Conservation (phyloP, 2,797 vertebrate species). For the Heterohyrax brucei region DNA sequence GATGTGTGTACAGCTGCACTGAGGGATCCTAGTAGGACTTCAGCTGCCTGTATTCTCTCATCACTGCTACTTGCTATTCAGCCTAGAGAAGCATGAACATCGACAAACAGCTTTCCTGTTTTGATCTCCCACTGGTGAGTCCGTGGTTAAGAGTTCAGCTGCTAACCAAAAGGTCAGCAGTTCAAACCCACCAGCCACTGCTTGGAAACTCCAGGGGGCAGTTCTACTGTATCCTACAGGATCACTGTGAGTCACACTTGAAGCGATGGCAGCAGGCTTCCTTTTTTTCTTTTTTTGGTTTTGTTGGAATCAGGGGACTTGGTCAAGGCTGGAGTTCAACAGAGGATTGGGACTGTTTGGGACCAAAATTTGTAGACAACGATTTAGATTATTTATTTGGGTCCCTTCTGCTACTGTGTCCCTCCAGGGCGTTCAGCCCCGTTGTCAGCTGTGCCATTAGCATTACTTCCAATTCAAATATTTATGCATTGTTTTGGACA, state of each 20-base stretch:
- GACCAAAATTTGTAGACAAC: slow-evolving; percentile 62
- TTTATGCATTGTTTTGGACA: slow-evolving; percentile 75
- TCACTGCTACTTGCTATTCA: background rate
- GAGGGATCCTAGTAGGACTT: background rate
- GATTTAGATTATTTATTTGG: slow-evolving; percentile 73
- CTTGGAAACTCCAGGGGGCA: too few species aligned
- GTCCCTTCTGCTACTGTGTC: slow-evolving; percentile 37
- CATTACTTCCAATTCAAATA: slow-evolving; percentile 78
- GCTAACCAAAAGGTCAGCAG: too few species aligned
- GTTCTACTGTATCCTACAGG: too few species aligned
- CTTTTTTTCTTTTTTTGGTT: too few species aligned
- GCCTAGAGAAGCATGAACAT: background rate
- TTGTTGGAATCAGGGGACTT: background rate
- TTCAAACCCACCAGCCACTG: too few species aligned
- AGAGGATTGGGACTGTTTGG: background rate
- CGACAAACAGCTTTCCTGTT: background rate
- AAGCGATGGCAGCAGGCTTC: too few species aligned
- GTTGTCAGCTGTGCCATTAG: slow-evolving; percentile 14
- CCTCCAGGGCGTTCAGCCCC: slow-evolving; percentile 46
- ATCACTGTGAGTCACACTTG: too few species aligned
- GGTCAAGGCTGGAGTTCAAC: background rate
- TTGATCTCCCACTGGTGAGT: background rate
- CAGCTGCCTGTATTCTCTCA: background rate
- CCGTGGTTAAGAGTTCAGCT: too few species aligned
- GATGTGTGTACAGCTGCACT: background rate